Evolutionary conservation across 2,113 vertebrate genomes (phyloP), one percentile per base, ranked within the genome.

Genomic region (Austrofundulus limnaeus): DNA sequence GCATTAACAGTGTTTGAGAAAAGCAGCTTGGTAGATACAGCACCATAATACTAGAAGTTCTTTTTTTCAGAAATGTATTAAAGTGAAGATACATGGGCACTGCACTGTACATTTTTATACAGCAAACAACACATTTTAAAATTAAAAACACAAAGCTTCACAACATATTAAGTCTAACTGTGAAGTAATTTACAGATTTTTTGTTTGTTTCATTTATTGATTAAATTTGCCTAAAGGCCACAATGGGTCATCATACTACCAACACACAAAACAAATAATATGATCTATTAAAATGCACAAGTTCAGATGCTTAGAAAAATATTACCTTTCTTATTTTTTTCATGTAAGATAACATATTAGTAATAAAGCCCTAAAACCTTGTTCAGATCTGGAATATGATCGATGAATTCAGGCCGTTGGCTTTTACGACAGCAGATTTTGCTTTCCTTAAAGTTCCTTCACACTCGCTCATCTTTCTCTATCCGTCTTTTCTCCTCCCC

Each of bases 401-500:
- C 88, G 87, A 73, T 81, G 78, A 81, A 81, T 67, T 80, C 85
- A 89, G 80, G 45, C 83, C 88, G 85, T 88, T 91, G 88, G 75
- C 79, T 92, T 92, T 92, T 86, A 93, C 85, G 80, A 76, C 82
- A 72, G 76, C 84, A 59, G 57, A 77, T 82, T 89, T 87, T 84
- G 80, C 65, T 78, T 68, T 53, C 38, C 52, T 74, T 72, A 68
- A 78, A 72, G 73, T 81, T 75, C 60, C 70, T 74, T 72, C 72
- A 55, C 42, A 53, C 69, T 54, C 65, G 8, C 65, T 55, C 50
- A 34, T 51, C 57, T 47, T 58, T 51, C 58, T 62, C 59, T 65
- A 60, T 21, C 56, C 70, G 34, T 2, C 58, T 63, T n/a, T 66
- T 43, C 57, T 58, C 56, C 43, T 61, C 64, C 59, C 64, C 61